These are phyloP conservation scores for Machimus atricapillus DNA, from an alignment of 2,888 invertebrate species.

Conservation along the genomic window DNA sequence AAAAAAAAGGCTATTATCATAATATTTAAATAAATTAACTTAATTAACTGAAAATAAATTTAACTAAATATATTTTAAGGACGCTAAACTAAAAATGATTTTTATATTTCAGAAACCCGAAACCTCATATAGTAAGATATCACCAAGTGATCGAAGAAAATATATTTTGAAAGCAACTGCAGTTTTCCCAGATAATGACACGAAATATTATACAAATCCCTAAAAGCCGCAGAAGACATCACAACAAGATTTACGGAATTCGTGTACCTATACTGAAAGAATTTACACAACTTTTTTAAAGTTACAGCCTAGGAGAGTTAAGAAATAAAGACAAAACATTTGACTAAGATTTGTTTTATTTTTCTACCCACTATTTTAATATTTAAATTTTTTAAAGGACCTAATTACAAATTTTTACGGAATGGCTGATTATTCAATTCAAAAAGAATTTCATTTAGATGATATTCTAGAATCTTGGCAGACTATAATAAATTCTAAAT, in stretches of 20 bases:
- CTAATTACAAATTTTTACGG: no score
- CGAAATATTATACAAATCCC: slow-evolving; percentile 52
- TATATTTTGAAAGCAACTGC: slow-evolving; percentile 59
- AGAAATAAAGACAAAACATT: neutral
- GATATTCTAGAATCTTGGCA: no score
- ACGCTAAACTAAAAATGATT: neutral
- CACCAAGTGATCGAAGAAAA: slow-evolving; percentile 54
- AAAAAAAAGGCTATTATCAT: neutral
- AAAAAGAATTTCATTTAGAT: no score
- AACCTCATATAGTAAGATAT: slow-evolving; percentile 12
- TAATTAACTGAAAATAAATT: neutral
- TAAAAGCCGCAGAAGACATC: neutral
- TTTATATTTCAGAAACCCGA: slow-evolving; percentile 31
- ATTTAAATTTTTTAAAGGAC: neutral
- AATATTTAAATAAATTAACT: neutral
- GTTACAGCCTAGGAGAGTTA: neutral
- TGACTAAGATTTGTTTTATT: neutral
- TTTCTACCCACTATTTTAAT: neutral
- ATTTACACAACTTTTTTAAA: neutral
- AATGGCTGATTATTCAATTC: no score
- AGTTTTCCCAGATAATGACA: slow-evolving; percentile 57
- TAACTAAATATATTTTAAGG: neutral
- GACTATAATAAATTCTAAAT: no score
- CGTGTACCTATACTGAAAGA: neutral
- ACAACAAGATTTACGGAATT: neutral